These are phyloP conservation scores for Meloidogyne floridensis DNA, from an alignment of 1,140 invertebrate species.

Conservation along the genomic window DNA sequence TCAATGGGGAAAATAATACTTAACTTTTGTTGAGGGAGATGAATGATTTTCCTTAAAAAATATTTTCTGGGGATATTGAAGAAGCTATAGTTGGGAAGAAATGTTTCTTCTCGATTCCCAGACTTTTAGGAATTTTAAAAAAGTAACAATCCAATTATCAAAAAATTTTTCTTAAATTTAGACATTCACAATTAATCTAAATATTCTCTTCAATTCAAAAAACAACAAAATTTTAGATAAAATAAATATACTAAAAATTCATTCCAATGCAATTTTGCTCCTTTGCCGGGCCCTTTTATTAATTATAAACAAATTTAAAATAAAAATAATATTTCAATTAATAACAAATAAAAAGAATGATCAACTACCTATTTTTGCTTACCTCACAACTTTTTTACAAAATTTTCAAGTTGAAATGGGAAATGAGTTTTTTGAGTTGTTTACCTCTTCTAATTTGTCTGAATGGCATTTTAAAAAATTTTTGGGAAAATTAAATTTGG, in stretches of 20 bases:
- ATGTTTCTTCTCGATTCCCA: too few relatives aligned
- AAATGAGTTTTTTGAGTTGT: constrained; percentile 1
- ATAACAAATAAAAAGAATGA: neutral
- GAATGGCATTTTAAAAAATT: neutral
- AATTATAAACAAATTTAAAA: neutral
- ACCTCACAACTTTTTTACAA: neutral
- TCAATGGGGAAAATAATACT: too few relatives aligned
- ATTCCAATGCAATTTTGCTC: neutral
- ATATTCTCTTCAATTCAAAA: neutral
- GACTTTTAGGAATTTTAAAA: neutral
- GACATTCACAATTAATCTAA: neutral
- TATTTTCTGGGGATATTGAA: too few relatives aligned
- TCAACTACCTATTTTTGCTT: neutral
- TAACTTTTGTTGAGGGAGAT: too few relatives aligned
- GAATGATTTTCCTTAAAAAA: too few relatives aligned
- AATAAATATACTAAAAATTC: neutral
- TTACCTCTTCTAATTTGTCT: neutral
- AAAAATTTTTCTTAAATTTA: neutral
- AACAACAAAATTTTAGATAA: neutral
- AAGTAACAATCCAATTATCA: neutral
- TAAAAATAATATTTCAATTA: neutral
- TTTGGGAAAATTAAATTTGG: neutral
- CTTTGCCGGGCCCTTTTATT: neutral
- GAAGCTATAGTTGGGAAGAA: too few relatives aligned
- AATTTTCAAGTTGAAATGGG: neutral